Percentiles rank a stretch among this genome's conserved stretches.
phyloP scores from a whole-genome alignment of 2,797 vertebrate genomes.

The Sebastes itinus region DNA sequence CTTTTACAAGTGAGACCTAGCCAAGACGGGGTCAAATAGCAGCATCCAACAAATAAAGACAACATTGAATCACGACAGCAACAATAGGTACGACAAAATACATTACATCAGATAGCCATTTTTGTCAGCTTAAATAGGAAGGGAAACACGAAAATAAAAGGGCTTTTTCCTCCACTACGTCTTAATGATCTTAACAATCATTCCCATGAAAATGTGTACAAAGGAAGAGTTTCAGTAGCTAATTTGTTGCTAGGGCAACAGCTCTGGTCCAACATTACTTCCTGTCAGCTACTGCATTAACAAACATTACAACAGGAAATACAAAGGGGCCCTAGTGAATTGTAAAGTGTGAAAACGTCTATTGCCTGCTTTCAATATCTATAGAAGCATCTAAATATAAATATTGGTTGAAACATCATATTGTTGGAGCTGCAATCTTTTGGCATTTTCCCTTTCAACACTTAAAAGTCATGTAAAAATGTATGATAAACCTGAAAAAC shows the following conservation, averaged over 20 bases:
- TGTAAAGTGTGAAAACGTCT: background rate
- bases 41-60: too few species aligned
- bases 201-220: background rate
- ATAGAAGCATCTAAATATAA: background rate
- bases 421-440: too few species aligned
- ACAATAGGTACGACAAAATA: too few species aligned
- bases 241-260: too few species aligned
- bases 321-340: too few species aligned
- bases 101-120: too few species aligned
- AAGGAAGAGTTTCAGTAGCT: too few species aligned
- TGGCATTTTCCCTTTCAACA: background rate
- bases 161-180: background rate
- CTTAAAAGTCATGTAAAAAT: background rate
- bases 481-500: background rate
- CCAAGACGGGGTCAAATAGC: too few species aligned
- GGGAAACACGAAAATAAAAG: background rate
- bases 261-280: too few species aligned
- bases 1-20: too few species aligned
- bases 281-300: background rate
- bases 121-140: background rate
- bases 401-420: background rate
- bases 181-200: background rate
- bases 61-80: too few species aligned
- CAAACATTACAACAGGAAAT: too few species aligned
- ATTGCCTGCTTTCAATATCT: background rate